Base-by-base conservation (phyloP, 2,888 invertebrate species). In the Thymelicus acteon region DNA sequence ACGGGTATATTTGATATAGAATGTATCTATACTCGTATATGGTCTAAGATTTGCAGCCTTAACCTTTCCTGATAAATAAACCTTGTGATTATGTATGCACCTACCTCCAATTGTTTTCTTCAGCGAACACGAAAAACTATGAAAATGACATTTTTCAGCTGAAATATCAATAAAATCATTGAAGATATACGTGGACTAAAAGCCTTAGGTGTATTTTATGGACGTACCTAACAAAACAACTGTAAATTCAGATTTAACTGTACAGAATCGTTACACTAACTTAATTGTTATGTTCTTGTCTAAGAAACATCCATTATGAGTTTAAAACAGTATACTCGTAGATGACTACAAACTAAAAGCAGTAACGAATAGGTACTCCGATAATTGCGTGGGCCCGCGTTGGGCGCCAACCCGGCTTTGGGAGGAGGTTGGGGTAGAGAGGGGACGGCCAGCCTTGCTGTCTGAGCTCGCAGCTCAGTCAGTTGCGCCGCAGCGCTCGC, bases 401-500 rank as follows among this genome's bases (percentile, higher is more conserved):
- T 86, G 91, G 88, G 90, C 88, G 90, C 89, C 92, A 90, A 78
- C 70, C 77, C 77, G 78, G 76, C 74, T 78, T 77, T 82, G 83
- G 82, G 79, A 78, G 57, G 66, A 12, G 63, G 44, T 24, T 67
- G 48, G 70, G 72, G 76, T 75, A 76, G 71, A 72, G 72, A 44
- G 77, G 73, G 71, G 72, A 72, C 83, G 72, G 79, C 78, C 79
- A 75, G 84, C 85, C 87, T 85, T 78, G 74, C 72, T 60, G 71
- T 71, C 71, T 70, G 76, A 74, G 72, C 61, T 47, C 19, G 73
- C 69, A 72, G 63, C 67, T 75, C 66, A 57, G 84, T 79, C 88
- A 93, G 93, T 93, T 88, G 90, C 91, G 92, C 86, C 87, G 88
- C 90, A 88, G 88, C 86, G 84, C 80, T 81, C 79, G 85, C 78